Evolutionary conservation across 2,113 vertebrate species (phyloP), one percentile per base, ranked within the genome.

Genomic region (Nematolebias whitei): DNA sequence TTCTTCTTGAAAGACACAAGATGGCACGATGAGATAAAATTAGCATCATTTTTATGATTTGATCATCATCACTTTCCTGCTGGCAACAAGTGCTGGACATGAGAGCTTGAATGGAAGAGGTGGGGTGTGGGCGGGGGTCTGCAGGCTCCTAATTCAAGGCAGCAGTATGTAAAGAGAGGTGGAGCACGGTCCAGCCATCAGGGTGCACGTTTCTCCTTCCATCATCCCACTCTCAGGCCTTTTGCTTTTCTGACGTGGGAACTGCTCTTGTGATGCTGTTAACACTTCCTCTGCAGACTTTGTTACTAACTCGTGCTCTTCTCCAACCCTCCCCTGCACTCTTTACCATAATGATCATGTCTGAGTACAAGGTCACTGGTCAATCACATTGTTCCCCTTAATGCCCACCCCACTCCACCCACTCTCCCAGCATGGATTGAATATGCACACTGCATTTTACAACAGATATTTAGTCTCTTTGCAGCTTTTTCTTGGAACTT

Each of bases 241-340:
- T 73, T 82, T 59, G 70, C 77, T 72, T 84, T 84, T 80, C 70
- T 89, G 88, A 89, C 90, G 87, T 86, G 87, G 87, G 85, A 88
- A 85, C 88, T 88, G 85, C 76, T 88, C 86, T 87, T 91, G 88
- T 89, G 84, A 89, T 88, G 87, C 86, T 90, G 86, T 90, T 88
- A 90, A 87, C 82, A 88, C 88, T 88, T 89, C 79, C 82, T 90
- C 87, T 92, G 85, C 87, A 90, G 89, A 87, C 89, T 89, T 82
- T 76, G 85, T 82, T 83, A 87, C 91, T 92, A 90, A 92, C 91
- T 92, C 91, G 92, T 84, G 86, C 89, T 75, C 67, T 84, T 87
- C 90, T 85, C 86, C 88, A 86, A 85, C 83, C 88, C 88, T 89
- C 88, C 87, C 84, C 84, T 79, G 80, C 88, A 80, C 88, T 91